These are phyloP conservation scores for Sisor rabdophorus DNA, from an alignment of 2,113 vertebrate species.

Conservation along the genomic window DNA sequence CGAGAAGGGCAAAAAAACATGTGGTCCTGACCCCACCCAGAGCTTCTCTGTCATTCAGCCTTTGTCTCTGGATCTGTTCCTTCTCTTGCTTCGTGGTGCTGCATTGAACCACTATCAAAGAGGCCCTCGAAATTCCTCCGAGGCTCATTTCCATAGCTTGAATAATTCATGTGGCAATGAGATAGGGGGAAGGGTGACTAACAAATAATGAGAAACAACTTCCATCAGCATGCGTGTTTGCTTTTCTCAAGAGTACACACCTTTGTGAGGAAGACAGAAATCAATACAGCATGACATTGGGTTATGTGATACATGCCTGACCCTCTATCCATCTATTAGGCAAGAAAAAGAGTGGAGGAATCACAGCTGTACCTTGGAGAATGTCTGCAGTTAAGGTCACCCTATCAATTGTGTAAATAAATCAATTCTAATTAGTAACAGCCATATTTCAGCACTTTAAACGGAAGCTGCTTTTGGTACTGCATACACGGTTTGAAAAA, in stretches of 20 bases:
- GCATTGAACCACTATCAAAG: conserved; percentile 49
- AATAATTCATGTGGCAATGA: conserved; percentile 49
- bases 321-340: conserved; percentile 26
- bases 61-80: conserved; percentile 37
- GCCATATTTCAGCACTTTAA: not conserved
- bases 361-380: conserved; percentile 8
- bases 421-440: conserved; percentile 27
- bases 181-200: conserved; percentile 30
- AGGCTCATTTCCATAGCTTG: conserved; percentile 52
- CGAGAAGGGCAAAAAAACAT: conserved; percentile 32
- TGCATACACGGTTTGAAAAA: conserved; percentile 22
- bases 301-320: conserved; percentile 36
- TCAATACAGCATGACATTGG: conserved; percentile 50
- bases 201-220: conserved; percentile 49
- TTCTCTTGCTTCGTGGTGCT: conserved; percentile 32
- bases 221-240: conserved; percentile 36
- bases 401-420: conserved; percentile 34
- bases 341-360: conserved; percentile 25
- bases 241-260: conserved; percentile 37
- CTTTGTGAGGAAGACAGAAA: conserved; percentile 37
- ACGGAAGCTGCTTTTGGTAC: not conserved
- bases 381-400: conserved; percentile 15
- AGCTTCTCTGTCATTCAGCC: conserved; percentile 48
- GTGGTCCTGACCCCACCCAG: conserved; percentile 55
- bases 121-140: conserved; percentile 50